These are phyloP conservation scores for Cotesia typhae DNA, from an alignment of 1,140 invertebrate species.

Conservation along the genomic window DNA sequence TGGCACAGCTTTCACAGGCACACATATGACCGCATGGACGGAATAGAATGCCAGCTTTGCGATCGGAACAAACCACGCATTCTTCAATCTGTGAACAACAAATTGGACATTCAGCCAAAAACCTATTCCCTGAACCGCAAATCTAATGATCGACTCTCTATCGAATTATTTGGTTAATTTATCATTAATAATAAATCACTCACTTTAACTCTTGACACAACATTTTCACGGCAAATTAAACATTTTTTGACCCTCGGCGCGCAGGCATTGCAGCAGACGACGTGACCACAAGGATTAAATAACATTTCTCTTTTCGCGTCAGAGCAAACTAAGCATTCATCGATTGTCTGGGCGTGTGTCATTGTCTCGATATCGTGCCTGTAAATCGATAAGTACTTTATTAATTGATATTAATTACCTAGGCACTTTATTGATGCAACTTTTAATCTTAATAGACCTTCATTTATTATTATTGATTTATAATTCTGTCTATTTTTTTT, in stretches of 20 bases:
- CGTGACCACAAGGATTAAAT: conserved; percentile 91
- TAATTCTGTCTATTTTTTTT: too few species aligned
- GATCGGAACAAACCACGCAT: conserved; percentile 95
- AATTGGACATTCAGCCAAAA: conserved; percentile 22
- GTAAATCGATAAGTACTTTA: conserved; percentile 29
- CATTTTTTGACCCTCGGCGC: conserved; percentile 95
- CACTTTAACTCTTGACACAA: conserved; percentile 80
- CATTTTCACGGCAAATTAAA: conserved; percentile 88
- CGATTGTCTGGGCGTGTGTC: conserved; percentile 70
- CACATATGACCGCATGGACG: conserved; percentile 95
- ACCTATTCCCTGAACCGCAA: not conserved
- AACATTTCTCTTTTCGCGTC: conserved; percentile 90
- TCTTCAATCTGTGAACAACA: conserved; percentile 83
- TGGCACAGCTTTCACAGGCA: conserved; percentile 90
- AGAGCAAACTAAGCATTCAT: conserved; percentile 96
- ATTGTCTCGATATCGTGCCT: conserved; percentile 58
- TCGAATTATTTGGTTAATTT: not conserved
- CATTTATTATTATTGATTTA: too few species aligned
- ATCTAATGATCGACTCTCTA: not conserved
- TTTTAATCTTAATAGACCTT: too few species aligned
- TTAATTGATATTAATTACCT: too few species aligned
- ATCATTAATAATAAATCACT: conserved; percentile 17
- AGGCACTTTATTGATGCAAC: too few species aligned
- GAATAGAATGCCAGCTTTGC: conserved; percentile 89
- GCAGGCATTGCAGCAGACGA: conserved; percentile 91